Base-by-base conservation (phyloP, 2,797 vertebrate genomes). In the Myiotriccus ornatus region DNA sequence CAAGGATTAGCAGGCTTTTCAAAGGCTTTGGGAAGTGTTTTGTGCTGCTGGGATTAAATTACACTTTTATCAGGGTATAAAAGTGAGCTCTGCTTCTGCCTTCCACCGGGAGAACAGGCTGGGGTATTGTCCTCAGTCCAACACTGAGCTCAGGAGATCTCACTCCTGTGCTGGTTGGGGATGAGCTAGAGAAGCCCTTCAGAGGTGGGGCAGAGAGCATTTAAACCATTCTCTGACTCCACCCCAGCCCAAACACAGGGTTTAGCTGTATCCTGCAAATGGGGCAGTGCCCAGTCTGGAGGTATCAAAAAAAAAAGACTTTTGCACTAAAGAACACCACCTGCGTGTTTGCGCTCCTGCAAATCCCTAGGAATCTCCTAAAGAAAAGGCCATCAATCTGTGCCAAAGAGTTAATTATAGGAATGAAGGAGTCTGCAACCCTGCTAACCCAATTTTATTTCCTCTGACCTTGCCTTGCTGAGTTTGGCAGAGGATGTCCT, bases 181-280 rank as follows among this genome's bases (percentile, higher is more conserved):
- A 5, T 37, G 39, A 62, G 60, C 49, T 23, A 6, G 13, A 37
- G 47, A 63, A 89, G 57, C 28, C 19, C 17, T 39, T 44, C 8
- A 27, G 69, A 76, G 35, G 16, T 59, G 52, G 32, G 47, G 23
- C 21, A 49, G 49, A 27, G 53, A 73, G 39, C 0, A 1, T 41
- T 77, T 56, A 34, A 34, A 10, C 4, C 4, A 1, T 16, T 28
- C 25, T 71, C 37, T 68, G 41, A 20, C 41, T 84, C 76, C 27
- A 65, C 1, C 62, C 57, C 65, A 50, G 41, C 18, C 35, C 25
- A 18, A 83, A 32, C 0, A 0, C 52, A 47, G 34, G 8, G 25
- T 63, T 50, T 3, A 23, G 12, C 34, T 69, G 46, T n/a, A 37
- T 10, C 41, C n/a, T 1, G 0, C 4, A 0, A 2, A 0, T 0